Percentiles rank a stretch among this genome's conserved stretches.
phyloP scores from a whole-genome alignment of 2,888 invertebrate species.

The Eristalis tenax region DNA sequence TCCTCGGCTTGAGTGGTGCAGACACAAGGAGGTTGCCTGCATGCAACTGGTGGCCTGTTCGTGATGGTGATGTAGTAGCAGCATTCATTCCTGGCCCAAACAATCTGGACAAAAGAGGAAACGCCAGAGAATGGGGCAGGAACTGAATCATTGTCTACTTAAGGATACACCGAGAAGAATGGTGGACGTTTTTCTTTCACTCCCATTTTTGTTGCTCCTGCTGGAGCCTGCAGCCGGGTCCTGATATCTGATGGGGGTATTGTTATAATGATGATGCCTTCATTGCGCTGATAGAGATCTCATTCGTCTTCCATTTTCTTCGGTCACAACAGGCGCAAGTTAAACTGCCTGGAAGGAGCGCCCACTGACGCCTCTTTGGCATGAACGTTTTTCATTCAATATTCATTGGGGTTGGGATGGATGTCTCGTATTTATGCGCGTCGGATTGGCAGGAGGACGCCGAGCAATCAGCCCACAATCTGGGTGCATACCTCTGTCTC shows the following conservation, averaged over 20 bases:
- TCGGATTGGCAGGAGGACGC: background rate
- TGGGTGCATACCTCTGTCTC: background rate
- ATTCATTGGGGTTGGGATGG: background rate
- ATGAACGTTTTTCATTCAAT: slow-evolving; percentile 27
- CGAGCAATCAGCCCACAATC: background rate
- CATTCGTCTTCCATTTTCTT: slow-evolving; percentile 63
- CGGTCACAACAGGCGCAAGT: slow-evolving; percentile 56
- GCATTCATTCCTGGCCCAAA: slow-evolving; percentile 49
- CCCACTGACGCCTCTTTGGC: background rate
- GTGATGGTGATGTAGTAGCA: slow-evolving; percentile 66
- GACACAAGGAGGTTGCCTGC: background rate
- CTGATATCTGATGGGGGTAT: slow-evolving; percentile 64
- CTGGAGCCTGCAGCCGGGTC: slow-evolving; percentile 27
- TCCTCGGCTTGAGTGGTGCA: slow-evolving; percentile 33
- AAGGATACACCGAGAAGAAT: slow-evolving; percentile 59
- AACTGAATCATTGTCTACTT: slow-evolving; percentile 71
- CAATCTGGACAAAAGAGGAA: slow-evolving; percentile 59
- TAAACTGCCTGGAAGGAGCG: slow-evolving; percentile 62
- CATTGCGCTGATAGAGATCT: slow-evolving; percentile 69
- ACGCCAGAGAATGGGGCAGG: slow-evolving; percentile 58
- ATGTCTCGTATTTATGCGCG: background rate
- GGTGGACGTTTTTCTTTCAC: slow-evolving; percentile 27
- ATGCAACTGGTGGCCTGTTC: slow-evolving; percentile 68
- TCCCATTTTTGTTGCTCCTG: background rate
- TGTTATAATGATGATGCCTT: slow-evolving; percentile 70